phyloP scores from a whole-genome alignment of 2,797 vertebrate species.

The Sebastes miniatus region DNA sequence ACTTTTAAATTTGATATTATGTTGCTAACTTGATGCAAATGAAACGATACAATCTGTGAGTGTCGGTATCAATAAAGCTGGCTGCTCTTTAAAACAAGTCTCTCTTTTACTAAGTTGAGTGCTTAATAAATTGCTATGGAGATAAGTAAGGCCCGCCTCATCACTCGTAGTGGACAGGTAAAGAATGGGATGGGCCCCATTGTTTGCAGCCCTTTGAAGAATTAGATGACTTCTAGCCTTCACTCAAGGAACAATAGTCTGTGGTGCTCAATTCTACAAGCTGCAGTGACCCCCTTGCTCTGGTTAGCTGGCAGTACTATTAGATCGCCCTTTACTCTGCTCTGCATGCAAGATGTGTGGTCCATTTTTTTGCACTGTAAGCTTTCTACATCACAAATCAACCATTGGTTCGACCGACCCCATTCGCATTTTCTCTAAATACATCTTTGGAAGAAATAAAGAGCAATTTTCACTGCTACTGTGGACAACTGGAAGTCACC shows the following conservation, averaged over 20 bases:
- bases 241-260: conserved; percentile 43
- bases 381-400: background rate
- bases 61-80: conserved; percentile 14
- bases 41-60: conserved; percentile 4
- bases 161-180: conserved; percentile 32
- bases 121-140: conserved; percentile 36
- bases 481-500: background rate
- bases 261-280: conserved; percentile 1
- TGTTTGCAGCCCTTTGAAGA: conserved; percentile 40
- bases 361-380: background rate
- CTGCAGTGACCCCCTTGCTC: conserved; percentile 22
- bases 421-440: background rate
- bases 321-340: background rate
- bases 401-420: background rate
- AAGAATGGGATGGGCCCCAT: conserved; percentile 30
- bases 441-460: background rate
- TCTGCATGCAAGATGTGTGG: background rate
- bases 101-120: conserved; percentile 13
- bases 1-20: background rate
- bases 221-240: conserved; percentile 25
- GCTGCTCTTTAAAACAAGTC: conserved; percentile 6
- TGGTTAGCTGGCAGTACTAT: conserved; percentile 4
- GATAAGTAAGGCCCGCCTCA: conserved; percentile 25
- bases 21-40: background rate
- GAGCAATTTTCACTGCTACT: background rate